Evolutionary conservation across 1,140 invertebrate species (phyloP).

Genomic region (Thaumetopoea pityocampa): DNA sequence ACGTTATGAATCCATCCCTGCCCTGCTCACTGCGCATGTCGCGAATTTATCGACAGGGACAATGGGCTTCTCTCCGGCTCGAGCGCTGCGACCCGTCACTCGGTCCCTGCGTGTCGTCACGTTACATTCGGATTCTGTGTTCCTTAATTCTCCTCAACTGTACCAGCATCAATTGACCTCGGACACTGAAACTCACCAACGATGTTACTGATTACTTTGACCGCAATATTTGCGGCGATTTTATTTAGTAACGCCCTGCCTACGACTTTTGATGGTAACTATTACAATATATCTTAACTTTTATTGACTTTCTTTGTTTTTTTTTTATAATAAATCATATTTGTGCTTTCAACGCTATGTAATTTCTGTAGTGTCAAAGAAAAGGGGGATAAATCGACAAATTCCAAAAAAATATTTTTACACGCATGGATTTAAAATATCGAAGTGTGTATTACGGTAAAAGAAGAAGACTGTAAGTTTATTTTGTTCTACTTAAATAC

Average conservation of each 20-base stretch:
- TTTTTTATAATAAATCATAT: not conserved
- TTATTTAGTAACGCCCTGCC: conserved; percentile 42
- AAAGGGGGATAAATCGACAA: too few relatives aligned
- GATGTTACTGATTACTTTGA: conserved; percentile 53
- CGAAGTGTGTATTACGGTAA: too few relatives aligned
- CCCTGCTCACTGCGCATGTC: conserved; percentile 59
- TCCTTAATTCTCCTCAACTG: conserved; percentile 18
- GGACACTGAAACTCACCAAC: conserved; percentile 19
- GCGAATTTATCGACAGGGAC: conserved; percentile 64
- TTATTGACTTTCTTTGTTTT: too few relatives aligned
- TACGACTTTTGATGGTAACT: conserved; percentile 53
- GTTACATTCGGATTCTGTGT: conserved; percentile 37
- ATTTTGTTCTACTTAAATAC: too few relatives aligned
- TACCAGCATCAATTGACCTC: conserved; percentile 24
- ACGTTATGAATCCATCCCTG: conserved; percentile 46
- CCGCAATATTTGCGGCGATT: conserved; percentile 63
- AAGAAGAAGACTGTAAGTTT: too few relatives aligned
- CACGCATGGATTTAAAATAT: too few relatives aligned
- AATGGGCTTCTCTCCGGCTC: conserved; percentile 50
- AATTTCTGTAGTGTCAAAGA: too few relatives aligned
- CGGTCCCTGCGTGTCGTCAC: conserved; percentile 43
- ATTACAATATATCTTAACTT: too few relatives aligned
- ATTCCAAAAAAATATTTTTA: too few relatives aligned
- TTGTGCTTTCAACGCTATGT: too few relatives aligned
- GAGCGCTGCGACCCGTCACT: conserved; percentile 46